Evolutionary conservation across 2,888 invertebrate genomes (phyloP).

Genomic region (Melanophora roralis): DNA sequence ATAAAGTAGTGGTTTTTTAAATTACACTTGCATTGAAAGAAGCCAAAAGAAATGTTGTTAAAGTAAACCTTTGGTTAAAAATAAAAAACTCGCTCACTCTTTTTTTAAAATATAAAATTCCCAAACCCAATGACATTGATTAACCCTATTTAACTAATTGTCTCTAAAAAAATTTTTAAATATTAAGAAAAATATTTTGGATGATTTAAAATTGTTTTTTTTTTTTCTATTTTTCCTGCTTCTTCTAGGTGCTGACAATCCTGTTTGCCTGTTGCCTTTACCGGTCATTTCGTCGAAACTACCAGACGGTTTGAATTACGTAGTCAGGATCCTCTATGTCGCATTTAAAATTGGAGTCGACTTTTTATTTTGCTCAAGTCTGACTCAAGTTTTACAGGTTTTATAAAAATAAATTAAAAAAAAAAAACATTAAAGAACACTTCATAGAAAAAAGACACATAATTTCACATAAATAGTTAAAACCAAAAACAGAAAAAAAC

Average conservation of each 20-base stretch:
- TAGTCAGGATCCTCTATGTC: conserved; percentile 70
- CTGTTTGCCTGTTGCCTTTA: conserved; percentile 95
- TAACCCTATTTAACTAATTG: too few relatives aligned
- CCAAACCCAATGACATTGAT: too few relatives aligned
- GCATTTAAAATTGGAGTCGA: conserved; percentile 64
- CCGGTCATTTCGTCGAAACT: conserved; percentile 93
- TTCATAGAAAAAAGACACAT: conserved; percentile 32
- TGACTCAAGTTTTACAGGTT: conserved; percentile 25
- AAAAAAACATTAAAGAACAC: conserved; percentile 12
- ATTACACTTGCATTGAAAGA: too few relatives aligned
- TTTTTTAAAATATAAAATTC: too few relatives aligned
- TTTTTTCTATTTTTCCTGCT: conserved; percentile 70
- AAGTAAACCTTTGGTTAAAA: too few relatives aligned
- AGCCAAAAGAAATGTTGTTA: too few relatives aligned
- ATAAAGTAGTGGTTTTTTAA: too few relatives aligned
- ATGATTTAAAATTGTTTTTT: too few relatives aligned
- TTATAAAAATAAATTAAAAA: background rate
- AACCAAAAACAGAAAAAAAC: background rate
- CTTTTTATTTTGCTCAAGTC: conserved; percentile 36
- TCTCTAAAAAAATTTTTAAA: too few relatives aligned
- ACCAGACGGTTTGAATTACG: conserved; percentile 86
- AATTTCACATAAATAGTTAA: conserved; percentile 6
- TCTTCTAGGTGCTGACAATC: conserved; percentile 86
- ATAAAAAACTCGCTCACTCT: too few relatives aligned
- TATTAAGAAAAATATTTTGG: too few relatives aligned